Evolutionary conservation across 2,888 invertebrate genomes (phyloP).

Genomic region (Epinotia brunnichana): DNA sequence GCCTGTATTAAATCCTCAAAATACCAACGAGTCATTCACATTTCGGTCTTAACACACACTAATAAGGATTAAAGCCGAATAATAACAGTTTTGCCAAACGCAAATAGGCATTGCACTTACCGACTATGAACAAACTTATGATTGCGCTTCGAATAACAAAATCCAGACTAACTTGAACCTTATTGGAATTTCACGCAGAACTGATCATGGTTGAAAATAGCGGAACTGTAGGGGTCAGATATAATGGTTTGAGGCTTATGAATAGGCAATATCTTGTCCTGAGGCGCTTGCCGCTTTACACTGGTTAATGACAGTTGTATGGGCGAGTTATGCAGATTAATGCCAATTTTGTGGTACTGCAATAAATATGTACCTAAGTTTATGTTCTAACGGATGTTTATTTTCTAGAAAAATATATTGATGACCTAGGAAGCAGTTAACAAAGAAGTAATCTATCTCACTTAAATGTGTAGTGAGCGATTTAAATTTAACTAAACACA

Average conservation of each 20-base stretch:
- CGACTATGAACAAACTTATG: conserved; percentile 38
- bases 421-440: conserved; percentile 21
- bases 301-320: conserved; percentile 71
- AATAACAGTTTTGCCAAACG: conserved; percentile 45
- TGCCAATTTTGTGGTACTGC: conserved; percentile 65
- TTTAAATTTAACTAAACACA: background rate
- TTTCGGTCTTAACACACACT: conserved; percentile 4
- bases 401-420: conserved; percentile 37
- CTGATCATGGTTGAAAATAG: background rate
- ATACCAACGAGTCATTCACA: background rate
- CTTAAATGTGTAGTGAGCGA: background rate
- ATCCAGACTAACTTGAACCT: conserved; percentile 34
- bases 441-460: conserved; percentile 16
- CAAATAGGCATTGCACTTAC: conserved; percentile 50
- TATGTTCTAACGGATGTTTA: conserved; percentile 43
- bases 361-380: conserved; percentile 47
- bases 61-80: conserved; percentile 44
- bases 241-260: conserved; percentile 54
- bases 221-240: conserved; percentile 30
- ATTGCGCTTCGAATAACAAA: conserved; percentile 36
- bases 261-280: conserved; percentile 74
- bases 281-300: conserved; percentile 68
- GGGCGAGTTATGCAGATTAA: conserved; percentile 70
- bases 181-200: conserved; percentile 31
- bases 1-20: conserved; percentile 54